phyloP scores from a whole-genome alignment of 2,113 vertebrate species.

The Marmota flaviventris region DNA sequence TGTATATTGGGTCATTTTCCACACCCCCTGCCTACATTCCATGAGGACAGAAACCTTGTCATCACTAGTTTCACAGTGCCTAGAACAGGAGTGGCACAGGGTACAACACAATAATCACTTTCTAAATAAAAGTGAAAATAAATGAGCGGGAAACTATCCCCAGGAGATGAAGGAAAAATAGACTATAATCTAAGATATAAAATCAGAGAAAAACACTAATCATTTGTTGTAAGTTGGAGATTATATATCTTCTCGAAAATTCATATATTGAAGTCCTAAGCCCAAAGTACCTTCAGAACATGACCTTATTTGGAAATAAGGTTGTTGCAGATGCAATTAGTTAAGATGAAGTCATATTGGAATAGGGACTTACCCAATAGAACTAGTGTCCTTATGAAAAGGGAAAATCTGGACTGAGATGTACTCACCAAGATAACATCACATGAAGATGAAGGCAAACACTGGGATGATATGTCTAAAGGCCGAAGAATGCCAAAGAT shows the following conservation, averaged over 20 bases:
- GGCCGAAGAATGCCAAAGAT: background rate
- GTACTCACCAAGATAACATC: background rate
- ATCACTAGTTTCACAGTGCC: background rate
- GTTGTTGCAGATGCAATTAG: background rate
- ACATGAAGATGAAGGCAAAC: background rate
- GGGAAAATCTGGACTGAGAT: background rate
- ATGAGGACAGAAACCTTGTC: background rate
- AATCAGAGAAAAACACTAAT: background rate
- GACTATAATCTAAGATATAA: background rate
- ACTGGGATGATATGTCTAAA: background rate
- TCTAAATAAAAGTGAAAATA: background rate
- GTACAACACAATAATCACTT: background rate
- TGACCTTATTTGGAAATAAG: background rate
- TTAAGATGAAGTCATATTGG: background rate
- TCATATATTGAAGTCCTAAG: background rate
- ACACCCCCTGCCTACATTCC: background rate
- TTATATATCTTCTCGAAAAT: background rate
- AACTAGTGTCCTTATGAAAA: background rate
- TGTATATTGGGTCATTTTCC: background rate
- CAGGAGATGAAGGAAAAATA: background rate
- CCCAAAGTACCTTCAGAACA: background rate
- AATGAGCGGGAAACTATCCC: background rate
- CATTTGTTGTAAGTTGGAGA: background rate
- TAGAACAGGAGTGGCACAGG: background rate
- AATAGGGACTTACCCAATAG: background rate